phyloP scores from a whole-genome alignment of 2,113 vertebrate species.

The Seriola quinqueradiata region DNA sequence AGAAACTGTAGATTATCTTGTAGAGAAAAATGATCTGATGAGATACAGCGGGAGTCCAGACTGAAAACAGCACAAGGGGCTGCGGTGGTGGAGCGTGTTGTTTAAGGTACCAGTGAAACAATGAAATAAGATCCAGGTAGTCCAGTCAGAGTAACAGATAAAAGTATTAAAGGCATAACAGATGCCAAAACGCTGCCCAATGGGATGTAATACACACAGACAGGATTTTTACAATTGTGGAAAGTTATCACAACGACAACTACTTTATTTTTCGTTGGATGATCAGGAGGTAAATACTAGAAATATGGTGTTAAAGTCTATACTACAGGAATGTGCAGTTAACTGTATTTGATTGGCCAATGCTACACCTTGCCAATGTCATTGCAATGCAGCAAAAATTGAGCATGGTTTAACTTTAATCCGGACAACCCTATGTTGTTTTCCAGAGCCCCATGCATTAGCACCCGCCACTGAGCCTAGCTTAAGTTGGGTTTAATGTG shows the following conservation, averaged over 20 bases:
- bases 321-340: neutral
- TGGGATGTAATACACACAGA: neutral
- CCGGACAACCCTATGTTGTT: no score
- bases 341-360: neutral
- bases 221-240: neutral
- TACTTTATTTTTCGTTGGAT: neutral
- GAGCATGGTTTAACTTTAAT: neutral
- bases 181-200: neutral
- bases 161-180: neutral
- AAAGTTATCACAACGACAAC: neutral
- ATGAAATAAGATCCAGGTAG: neutral
- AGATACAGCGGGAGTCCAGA: neutral
- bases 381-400: neutral
- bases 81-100: neutral
- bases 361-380: no score
- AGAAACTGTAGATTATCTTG: neutral
- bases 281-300: neutral
- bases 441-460: neutral
- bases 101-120: neutral
- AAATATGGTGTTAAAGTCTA: neutral
- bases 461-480: neutral
- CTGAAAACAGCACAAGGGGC: neutral
- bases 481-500: neutral
- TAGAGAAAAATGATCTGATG: neutral
- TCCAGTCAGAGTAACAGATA: slow-evolving; percentile 1